phyloP scores from a whole-genome alignment of 2,113 vertebrate genomes.

The Mastomys natalensis region DNA sequence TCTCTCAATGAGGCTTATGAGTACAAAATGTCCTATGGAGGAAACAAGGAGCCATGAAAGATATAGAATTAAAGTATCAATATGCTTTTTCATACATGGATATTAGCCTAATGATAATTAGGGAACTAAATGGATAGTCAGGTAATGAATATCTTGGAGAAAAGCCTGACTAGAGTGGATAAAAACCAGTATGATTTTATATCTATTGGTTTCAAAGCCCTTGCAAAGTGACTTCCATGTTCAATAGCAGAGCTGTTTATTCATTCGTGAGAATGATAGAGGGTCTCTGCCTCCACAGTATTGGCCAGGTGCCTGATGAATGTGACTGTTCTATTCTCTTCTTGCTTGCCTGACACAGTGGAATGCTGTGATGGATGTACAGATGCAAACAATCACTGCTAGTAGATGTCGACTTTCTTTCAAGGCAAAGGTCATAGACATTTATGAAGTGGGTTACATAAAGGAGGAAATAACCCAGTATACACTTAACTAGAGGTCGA shows the following conservation, averaged over 20 bases:
- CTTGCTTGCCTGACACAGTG: conserved; percentile 60
- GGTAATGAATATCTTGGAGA: not conserved
- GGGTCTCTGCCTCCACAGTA: not conserved
- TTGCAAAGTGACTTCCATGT: not conserved
- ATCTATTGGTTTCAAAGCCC: not conserved
- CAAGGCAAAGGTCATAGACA: conserved; percentile 60
- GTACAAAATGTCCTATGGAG: not conserved
- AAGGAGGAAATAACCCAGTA: conserved; percentile 40
- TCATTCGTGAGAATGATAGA: conserved; percentile 29
- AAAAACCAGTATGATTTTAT: not conserved
- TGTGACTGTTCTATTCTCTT: conserved; percentile 28
- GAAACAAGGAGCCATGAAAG: not conserved
- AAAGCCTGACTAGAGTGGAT: not conserved
- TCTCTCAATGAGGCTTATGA: not conserved
- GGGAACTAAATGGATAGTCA: not conserved
- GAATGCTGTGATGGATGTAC: conserved; percentile 49
- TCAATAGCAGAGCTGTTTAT: conserved; percentile 20
- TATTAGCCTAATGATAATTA: conserved; percentile 14
- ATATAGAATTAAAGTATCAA: not conserved
- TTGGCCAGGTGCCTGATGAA: conserved; percentile 38
- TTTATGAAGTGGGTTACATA: conserved; percentile 49
- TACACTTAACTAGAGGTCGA: not conserved
- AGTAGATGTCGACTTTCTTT: conserved; percentile 46
- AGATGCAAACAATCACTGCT: conserved; percentile 58
- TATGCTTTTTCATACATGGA: not conserved